Conservation (phyloP, 2,888 invertebrate species). For the Caradrina kadenii region DNA sequence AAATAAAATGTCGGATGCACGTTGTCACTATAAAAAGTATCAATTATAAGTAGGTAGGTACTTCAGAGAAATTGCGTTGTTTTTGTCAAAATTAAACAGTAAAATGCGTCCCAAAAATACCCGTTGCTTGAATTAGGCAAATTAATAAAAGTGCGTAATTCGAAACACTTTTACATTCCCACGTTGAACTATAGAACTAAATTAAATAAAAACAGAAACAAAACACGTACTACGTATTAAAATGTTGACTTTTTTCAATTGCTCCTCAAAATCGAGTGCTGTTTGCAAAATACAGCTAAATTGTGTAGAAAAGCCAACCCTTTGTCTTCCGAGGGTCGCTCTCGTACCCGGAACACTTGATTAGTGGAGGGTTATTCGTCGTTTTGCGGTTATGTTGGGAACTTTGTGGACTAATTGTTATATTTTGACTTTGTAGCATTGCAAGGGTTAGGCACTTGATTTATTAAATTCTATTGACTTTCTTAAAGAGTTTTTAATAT, state of each 20-base stretch:
- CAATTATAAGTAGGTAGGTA: not conserved
- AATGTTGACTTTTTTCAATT: constrained; percentile 75
- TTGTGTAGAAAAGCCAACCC: constrained; percentile 77
- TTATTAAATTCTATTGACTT: constrained; percentile 21
- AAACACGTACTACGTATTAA: constrained; percentile 68
- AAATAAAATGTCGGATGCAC: not conserved
- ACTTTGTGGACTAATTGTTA: constrained; percentile 55
- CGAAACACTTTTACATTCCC: constrained; percentile 68
- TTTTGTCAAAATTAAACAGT: no score
- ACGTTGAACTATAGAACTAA: constrained; percentile 69
- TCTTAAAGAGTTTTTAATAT: constrained; percentile 43
- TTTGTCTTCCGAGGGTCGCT: constrained; percentile 78
- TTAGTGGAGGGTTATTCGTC: constrained; percentile 75
- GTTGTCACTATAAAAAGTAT: not conserved
- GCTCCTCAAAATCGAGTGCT: constrained; percentile 77
- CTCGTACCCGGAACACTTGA: constrained; percentile 71
- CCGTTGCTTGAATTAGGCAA: not conserved
- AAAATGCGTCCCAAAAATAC: no score
- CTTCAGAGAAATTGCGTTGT: no score
- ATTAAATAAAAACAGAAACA: constrained; percentile 72
- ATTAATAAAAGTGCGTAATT: not conserved
- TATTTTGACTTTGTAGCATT: constrained; percentile 58
- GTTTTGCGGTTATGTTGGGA: constrained; percentile 61
- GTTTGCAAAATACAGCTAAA: constrained; percentile 88
- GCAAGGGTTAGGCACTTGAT: constrained; percentile 40